Conservation (phyloP, 2,888 invertebrate genomes). For the Leptopilina syphax region DNA sequence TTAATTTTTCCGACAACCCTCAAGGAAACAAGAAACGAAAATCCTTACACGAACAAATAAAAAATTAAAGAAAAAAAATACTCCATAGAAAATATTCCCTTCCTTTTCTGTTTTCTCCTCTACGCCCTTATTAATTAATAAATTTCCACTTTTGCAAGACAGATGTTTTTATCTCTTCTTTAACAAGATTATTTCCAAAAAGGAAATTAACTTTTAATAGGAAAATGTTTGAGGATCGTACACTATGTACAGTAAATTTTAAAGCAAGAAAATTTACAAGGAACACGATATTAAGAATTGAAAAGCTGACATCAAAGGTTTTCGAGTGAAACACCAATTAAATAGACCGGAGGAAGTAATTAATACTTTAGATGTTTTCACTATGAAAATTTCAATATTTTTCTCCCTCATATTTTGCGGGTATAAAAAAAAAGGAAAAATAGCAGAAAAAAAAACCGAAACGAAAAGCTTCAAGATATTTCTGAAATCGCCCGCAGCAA, state of each 20-base stretch:
- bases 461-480: constrained; percentile 14
- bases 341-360: constrained; percentile 13
- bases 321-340: background rate
- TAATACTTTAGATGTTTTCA: constrained; percentile 19
- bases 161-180: background rate
- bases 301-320: constrained; percentile 7
- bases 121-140: no score
- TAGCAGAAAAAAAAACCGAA: background rate
- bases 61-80: no score
- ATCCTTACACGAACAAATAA: no score
- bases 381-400: constrained; percentile 31
- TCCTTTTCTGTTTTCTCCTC: no score
- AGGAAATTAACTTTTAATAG: background rate
- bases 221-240: background rate
- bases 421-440: background rate
- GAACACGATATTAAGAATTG: background rate
- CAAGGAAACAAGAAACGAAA: background rate
- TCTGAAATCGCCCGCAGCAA: constrained; percentile 31
- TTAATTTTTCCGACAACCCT: no score
- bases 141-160: background rate
- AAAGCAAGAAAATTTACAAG: no score
- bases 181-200: background rate
- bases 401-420: constrained; percentile 1
- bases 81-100: no score
- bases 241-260: background rate